Percentiles rank a stretch among this genome's conserved stretches.
Evolutionary conservation across 2,113 vertebrate genomes (phyloP).

Genomic region (Girardinichthys multiradiatus): DNA sequence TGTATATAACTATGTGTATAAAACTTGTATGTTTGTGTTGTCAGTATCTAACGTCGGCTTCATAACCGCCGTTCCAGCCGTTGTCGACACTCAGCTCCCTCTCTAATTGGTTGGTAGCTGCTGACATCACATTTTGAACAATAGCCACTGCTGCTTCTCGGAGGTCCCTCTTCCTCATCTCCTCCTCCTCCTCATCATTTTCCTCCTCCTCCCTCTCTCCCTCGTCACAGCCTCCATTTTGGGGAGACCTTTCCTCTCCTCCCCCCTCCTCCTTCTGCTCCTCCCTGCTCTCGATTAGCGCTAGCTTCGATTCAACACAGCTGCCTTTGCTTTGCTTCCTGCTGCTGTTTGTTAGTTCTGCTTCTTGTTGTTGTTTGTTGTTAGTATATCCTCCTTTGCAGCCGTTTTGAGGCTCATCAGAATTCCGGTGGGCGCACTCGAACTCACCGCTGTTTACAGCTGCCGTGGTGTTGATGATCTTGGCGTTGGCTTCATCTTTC

Average conservation of each 20-base stretch:
- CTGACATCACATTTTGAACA: conserved; percentile 75
- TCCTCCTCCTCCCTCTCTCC: conserved; percentile 43
- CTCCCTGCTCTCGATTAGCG: conserved; percentile 39
- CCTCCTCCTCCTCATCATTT: conserved; percentile 54
- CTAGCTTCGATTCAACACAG: conserved; percentile 17
- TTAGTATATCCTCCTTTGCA: conserved; percentile 55
- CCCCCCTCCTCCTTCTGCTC: conserved; percentile 3
- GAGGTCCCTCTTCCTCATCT: conserved; percentile 73
- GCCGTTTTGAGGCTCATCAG: conserved; percentile 47
- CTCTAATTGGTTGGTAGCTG: conserved; percentile 77
- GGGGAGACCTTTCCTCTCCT: conserved; percentile 42
- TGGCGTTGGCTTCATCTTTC: conserved; percentile 76
- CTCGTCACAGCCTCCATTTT: conserved; percentile 59
- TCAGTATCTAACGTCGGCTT: conserved; percentile 21
- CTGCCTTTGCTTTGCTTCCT: conserved; percentile 8
- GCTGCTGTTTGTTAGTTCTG: conserved; percentile 34
- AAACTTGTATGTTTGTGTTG: neutral
- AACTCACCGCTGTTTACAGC: conserved; percentile 83
- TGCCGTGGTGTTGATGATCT: conserved; percentile 76
- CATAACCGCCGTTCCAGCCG: conserved; percentile 54
- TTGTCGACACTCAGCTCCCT: conserved; percentile 69
- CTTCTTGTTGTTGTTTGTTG: conserved; percentile 22
- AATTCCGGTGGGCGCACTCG: conserved; percentile 60
- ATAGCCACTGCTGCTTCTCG: conserved; percentile 77
- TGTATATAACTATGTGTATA: neutral